Evolutionary conservation across 2,113 vertebrate species (phyloP).

Genomic region (Pelecanus crispus): DNA sequence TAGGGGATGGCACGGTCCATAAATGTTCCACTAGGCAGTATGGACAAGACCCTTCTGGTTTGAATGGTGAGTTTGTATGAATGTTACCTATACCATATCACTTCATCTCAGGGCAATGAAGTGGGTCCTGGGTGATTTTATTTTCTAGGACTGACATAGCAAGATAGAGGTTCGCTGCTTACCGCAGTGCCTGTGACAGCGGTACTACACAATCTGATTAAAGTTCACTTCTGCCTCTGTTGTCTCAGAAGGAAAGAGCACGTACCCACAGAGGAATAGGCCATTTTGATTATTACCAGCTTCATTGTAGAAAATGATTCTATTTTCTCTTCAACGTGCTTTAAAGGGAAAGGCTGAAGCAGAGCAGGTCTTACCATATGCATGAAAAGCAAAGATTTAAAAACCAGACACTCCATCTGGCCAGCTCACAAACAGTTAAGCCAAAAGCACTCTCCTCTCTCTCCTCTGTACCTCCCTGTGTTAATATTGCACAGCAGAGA

Average conservation of each 20-base stretch:
- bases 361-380: not conserved
- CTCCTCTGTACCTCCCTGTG: not conserved
- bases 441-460: not conserved
- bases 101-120: not conserved
- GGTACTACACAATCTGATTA: not conserved
- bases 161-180: not conserved
- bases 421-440: conserved; percentile 1
- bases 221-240: not conserved
- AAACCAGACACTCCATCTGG: not conserved
- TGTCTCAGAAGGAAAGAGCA: not conserved
- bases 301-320: not conserved
- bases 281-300: not conserved
- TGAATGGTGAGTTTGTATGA: not conserved
- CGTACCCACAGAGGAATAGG: fast-evolving
- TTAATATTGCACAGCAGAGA: not conserved
- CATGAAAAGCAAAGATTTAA: not conserved
- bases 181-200: not conserved
- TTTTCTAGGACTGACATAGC: not conserved
- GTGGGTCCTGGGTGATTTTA: not conserved
- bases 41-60: not conserved
- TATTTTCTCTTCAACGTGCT: not conserved
- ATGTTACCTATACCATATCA: not conserved
- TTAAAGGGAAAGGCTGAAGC: not conserved
- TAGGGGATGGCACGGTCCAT: not conserved
- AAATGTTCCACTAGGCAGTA: not conserved